Conservation (phyloP, 2,113 vertebrate species). For the Notiomystis cincta region DNA sequence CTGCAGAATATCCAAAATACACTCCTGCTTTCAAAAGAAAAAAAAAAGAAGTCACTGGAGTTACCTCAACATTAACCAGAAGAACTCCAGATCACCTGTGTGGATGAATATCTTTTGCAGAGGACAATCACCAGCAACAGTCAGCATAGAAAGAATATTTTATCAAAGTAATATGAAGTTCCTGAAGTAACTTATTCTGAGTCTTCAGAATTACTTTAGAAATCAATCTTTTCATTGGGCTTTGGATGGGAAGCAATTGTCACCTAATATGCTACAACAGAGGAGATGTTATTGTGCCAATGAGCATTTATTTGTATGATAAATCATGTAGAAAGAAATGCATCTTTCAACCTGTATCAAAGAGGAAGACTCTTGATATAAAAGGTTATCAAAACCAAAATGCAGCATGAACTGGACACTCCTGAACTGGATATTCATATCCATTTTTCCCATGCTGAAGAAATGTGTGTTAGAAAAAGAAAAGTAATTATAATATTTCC, state of each 20-base stretch:
- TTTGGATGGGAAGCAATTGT: accelerated
- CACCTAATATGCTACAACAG: neutral
- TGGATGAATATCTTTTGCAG: neutral
- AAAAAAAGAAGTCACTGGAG: neutral
- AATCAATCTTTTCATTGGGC: neutral
- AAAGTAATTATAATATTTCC: neutral
- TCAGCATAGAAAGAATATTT: neutral
- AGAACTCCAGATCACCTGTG: neutral
- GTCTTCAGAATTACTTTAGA: neutral
- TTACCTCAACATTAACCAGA: neutral
- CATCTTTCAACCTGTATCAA: neutral
- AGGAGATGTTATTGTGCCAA: neutral
- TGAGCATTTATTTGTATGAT: neutral
- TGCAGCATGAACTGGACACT: neutral
- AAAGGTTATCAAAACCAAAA: neutral
- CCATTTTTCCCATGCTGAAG: neutral
- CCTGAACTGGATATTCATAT: neutral
- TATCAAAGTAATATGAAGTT: neutral
- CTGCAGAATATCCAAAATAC: neutral
- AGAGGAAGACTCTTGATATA: neutral
- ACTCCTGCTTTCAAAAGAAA: neutral
- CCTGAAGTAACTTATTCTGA: neutral
- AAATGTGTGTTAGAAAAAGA: neutral
- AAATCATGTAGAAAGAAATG: neutral
- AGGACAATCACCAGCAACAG: neutral